A percentile compares a stretch with the other conserved stretches of the same genome.
Conservation (phyloP, 2,888 invertebrate species). For the Harpalus rubripes region DNA sequence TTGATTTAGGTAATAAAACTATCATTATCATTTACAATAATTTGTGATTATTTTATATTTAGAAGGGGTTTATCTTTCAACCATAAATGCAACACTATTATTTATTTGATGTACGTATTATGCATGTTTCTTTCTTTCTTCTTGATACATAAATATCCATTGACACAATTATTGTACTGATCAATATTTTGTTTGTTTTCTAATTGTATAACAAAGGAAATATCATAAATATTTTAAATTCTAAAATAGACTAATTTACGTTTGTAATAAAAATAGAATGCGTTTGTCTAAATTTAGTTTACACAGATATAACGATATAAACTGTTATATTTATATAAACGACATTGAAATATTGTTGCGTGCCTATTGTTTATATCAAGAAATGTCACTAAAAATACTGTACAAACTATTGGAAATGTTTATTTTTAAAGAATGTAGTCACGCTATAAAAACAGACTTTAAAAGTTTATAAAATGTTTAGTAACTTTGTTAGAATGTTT, state of each 20-base stretch:
- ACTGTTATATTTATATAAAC: constrained; percentile 23
- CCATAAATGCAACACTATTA: too few relatives aligned
- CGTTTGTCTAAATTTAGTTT: constrained; percentile 18
- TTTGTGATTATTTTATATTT: too few relatives aligned
- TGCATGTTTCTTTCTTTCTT: too few relatives aligned
- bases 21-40: too few relatives aligned
- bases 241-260: background rate
- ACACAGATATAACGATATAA: constrained; percentile 17
- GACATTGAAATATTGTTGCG: constrained; percentile 42
- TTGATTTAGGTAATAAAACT: too few relatives aligned
- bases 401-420: constrained; percentile 27
- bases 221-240: background rate
- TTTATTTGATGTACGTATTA: too few relatives aligned
- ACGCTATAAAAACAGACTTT: constrained; percentile 30
- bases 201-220: background rate
- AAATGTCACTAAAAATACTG: constrained; percentile 22
- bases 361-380: constrained; percentile 38
- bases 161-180: background rate
- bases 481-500: constrained; percentile 6
- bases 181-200: background rate
- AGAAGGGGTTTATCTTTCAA: too few relatives aligned
- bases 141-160: too few relatives aligned
- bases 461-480: constrained; percentile 31
- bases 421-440: constrained; percentile 32
- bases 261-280: background rate